phyloP scores from a whole-genome alignment of 2,888 invertebrate genomes.

The Drosophila ezoana region DNA sequence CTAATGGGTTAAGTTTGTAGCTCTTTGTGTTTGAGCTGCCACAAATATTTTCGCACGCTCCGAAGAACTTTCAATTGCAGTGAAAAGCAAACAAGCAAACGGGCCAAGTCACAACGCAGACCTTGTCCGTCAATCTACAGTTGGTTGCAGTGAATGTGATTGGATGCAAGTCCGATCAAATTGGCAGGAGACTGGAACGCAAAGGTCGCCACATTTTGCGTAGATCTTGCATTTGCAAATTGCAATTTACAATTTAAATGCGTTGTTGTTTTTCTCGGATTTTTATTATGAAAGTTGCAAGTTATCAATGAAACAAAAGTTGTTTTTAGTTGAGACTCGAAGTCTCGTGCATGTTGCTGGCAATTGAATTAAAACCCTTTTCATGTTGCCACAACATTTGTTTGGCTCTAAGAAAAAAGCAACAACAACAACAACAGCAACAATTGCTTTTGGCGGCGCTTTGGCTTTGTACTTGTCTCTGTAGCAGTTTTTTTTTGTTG shows the following conservation, averaged over 20 bases:
- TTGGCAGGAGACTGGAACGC: conserved; percentile 9
- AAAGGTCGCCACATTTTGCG: conserved; percentile 43
- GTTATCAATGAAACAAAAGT: conserved; percentile 1
- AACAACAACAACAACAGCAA: conserved; percentile 29
- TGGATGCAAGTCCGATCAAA: neutral
- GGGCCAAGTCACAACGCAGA: conserved; percentile 20
- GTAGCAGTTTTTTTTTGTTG: conserved; percentile 33
- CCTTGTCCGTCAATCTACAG: conserved; percentile 59
- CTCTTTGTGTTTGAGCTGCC: neutral
- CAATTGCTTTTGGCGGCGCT: conserved; percentile 69
- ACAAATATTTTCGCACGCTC: conserved; percentile 8
- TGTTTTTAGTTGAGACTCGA: conserved; percentile 20
- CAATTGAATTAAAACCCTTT: conserved; percentile 74
- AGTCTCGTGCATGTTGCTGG: conserved; percentile 54
- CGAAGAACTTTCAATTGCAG: conserved; percentile 41
- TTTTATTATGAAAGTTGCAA: conserved; percentile 71
- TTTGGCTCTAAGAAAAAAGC: conserved; percentile 47
- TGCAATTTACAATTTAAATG: conserved; percentile 55
- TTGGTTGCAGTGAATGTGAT: conserved; percentile 54
- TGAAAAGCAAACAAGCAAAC: conserved; percentile 24
- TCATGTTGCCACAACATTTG: conserved; percentile 76
- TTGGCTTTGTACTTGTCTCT: conserved; percentile 76
- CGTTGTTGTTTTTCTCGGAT: conserved; percentile 58
- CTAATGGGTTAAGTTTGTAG: conserved; percentile 3
- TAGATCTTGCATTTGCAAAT: conserved; percentile 37